These are phyloP conservation scores for Merodon equestris DNA, from an alignment of 2,888 invertebrate genomes.

Conservation along the genomic window DNA sequence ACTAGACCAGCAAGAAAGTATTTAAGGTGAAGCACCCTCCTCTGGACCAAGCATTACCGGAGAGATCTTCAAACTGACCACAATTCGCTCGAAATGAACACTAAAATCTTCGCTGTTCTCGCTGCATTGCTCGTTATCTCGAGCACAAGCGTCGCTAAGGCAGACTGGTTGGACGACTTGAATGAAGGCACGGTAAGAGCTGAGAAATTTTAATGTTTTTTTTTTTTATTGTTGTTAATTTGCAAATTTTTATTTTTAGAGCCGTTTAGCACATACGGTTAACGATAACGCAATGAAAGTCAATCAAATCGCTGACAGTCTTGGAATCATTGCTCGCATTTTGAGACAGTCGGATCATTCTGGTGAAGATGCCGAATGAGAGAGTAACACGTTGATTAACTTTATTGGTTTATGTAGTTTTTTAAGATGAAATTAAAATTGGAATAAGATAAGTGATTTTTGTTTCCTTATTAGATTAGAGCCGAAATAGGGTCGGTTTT, in stretches of 20 bases:
- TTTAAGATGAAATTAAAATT: too few relatives aligned
- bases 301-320: slow-evolving; percentile 56
- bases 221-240: neutral
- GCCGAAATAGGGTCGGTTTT: too few relatives aligned
- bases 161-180: slow-evolving; percentile 70
- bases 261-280: slow-evolving; percentile 52
- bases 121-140: slow-evolving; percentile 55
- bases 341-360: neutral
- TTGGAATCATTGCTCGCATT: slow-evolving; percentile 10
- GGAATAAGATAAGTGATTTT: too few relatives aligned
- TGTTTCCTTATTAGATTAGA: too few relatives aligned
- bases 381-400: too few relatives aligned
- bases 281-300: slow-evolving; percentile 67
- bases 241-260: slow-evolving; percentile 38
- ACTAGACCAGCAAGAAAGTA: too few relatives aligned
- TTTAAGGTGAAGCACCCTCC: too few relatives aligned
- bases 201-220: neutral
- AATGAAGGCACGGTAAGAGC: slow-evolving; percentile 64
- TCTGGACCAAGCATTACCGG: too few relatives aligned
- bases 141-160: slow-evolving; percentile 59
- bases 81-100: slow-evolving; percentile 12
- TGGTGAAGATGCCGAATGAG: too few relatives aligned
- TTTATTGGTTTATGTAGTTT: too few relatives aligned
- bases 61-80: too few relatives aligned
- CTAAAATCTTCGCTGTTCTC: slow-evolving; percentile 41